These are phyloP conservation scores for Drosophila pegasa DNA, from an alignment of 2,888 invertebrate genomes.

Conservation along the genomic window DNA sequence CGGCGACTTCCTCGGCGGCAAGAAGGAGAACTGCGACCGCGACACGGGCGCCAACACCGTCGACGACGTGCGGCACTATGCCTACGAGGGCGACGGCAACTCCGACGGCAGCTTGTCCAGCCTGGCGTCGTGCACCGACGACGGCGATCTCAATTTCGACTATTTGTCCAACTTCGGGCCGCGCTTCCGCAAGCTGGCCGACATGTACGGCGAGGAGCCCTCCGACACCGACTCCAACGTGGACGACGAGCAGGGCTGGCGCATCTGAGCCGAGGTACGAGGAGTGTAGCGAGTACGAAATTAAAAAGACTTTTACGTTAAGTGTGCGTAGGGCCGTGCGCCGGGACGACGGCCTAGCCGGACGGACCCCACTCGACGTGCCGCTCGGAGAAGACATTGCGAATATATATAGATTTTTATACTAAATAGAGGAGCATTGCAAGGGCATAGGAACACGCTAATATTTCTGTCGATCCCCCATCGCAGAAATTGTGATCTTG, in stretches of 20 bases:
- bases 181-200: constrained; percentile 96
- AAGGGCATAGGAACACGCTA: constrained; percentile 60
- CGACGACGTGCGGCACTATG: constrained; percentile 98
- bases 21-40: constrained; percentile 95
- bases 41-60: constrained; percentile 96
- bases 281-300: constrained; percentile 38
- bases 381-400: constrained; percentile 40
- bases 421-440: constrained; percentile 56
- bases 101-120: constrained; percentile 96
- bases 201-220: constrained; percentile 96
- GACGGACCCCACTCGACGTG: constrained; percentile 27
- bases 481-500: constrained; percentile 75
- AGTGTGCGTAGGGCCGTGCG: constrained; percentile 34
- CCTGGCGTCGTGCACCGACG: constrained; percentile 96
- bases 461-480: constrained; percentile 44
- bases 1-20: constrained; percentile 95
- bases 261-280: constrained; percentile 83
- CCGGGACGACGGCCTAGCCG: constrained; percentile 45
- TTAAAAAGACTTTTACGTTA: constrained; percentile 75
- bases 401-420: constrained; percentile 45
- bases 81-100: constrained; percentile 98
- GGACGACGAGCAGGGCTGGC: constrained; percentile 93
- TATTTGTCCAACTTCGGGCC: constrained; percentile 97
- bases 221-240: constrained; percentile 93
- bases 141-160: constrained; percentile 97